Evolutionary conservation across 2,888 invertebrate species (phyloP), one percentile per base, ranked within the genome.

Genomic region (Acanthococcus lagerstroemiae): DNA sequence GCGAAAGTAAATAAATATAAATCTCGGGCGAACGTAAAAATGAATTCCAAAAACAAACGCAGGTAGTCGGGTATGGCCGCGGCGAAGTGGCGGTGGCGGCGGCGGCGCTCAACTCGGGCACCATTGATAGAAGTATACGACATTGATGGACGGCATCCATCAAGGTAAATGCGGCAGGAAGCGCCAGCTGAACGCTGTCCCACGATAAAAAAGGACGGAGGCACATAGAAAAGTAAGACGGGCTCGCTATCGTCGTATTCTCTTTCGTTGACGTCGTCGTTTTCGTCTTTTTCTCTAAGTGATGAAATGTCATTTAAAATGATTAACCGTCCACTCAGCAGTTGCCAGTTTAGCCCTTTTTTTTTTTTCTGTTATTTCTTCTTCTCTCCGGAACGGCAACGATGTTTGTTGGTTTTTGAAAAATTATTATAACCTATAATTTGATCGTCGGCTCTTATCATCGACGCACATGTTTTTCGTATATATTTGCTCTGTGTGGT

Each of bases 101-200:
- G 37, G 12, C 12, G 12, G 37, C n/a, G n/a, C 37, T 37, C n/a
- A n/a, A 37, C n/a, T 15, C n/a, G n/a, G 37, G 37, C 37, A 37
- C 12, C 37, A 15, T 15, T 37, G 37, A n/a, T 37, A 37, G 37
- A 37, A 37, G 37, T n/a, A 15, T 25, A 48, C 57, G 66, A 66
- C 66, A 56, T 66, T 66, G 66, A 66, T 66, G 66, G 66, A 66
- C 66, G 56, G 56, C 66, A 56, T 66, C 66, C 56, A 66, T 66
- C 66, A 66, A 66, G 50, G 56, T 50, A 26, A 56, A 56, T 56
- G 66, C 46, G 52, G 52, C 63, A 61, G 63, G 63, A 63, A 63
- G 54, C 63, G 63, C 52, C 63, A 63, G 63, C 63, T 63, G 63
- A 63, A 54, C 52, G 50, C 50, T 63, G 63, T 63, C 63, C 63